Evolutionary conservation across 2,113 vertebrate species (phyloP), one percentile per base, ranked within the genome.

Genomic region (Coracopsis vasa): DNA sequence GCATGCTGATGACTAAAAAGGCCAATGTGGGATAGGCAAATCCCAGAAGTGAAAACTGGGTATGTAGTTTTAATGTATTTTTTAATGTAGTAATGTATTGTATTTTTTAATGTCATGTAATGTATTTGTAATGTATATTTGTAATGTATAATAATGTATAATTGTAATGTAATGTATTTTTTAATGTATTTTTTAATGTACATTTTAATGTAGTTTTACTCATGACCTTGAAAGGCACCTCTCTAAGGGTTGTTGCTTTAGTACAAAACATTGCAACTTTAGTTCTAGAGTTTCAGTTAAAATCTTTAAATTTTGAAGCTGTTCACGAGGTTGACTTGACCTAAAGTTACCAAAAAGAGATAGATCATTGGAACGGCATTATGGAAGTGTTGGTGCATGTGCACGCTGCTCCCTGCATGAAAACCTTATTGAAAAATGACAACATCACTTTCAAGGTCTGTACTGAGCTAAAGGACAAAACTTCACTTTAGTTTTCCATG

Each of bases 351-450:
- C 69, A 87, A 88, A 93, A 86, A 74, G 92, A 92, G 86, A 92
- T 70, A 56, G 31, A 51, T 72, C 75, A 92, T 64, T 79, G 39
- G 41, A 53, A 86, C n/a, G 74, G 29, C 56, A 44, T 54, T 95
- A 62, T 4, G 1, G 69, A 72, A 54, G 39, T 58, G 27, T 50
- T 73, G 39, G 74, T 84, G 54, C 47, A 58, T 27, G 35, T 69
- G 71, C 33, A 85, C 42, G 41, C 62, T 44, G 75, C 47, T 81
- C 71, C 17, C 65, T 77, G 37, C 42, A 62, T 88, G 85, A 71
- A 92, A 35, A 13, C 29, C 39, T 58, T 73, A 89, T 0, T 87
- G 85, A 95, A 95, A 97, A 94, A 85, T 88, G 18, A 89, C 87
- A 80, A 61, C 7, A 9, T 94, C 83, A 70, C 33, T 93, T 94